Base-by-base conservation (phyloP, 1,140 invertebrate species). In the Bombyx mori region DNA sequence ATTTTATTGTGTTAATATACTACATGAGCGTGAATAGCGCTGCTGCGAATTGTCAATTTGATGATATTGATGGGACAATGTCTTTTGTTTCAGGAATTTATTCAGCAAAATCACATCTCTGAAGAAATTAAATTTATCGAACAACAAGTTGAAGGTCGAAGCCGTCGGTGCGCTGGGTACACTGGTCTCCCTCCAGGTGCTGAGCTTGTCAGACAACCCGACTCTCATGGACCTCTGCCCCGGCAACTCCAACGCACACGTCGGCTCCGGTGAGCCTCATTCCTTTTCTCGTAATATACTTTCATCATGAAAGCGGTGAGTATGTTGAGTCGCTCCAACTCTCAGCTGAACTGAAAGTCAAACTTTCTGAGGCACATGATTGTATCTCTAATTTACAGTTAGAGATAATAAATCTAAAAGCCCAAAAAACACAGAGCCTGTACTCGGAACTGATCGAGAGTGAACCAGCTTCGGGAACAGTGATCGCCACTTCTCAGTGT, bases 201-300 rank as follows among this genome's bases (percentile, higher is more conserved):
- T 71, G 8, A 26, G 42, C 12, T 61, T 69, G 7, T 42, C 45
- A 8, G 26, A 56, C 45, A 71, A 69, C 45, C 60, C 60, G 42
- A 7, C 9, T 22, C 66, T 71, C 42, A 57, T 58, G 7, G 64
- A 67, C 54, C 58, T 69, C 5, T 68, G 66, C 49, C n/a, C 22
- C 9, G 44, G 42, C 44, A 22, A 53, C 48, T 26, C 26, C 8
- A 26, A 26, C 8, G 52, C 60, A 18, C 9, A 8, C 44, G 9
- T 48, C 63, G 56, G 3, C 8, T 8, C 58, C 60, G 51, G 12
- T 22, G 48, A 50, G 3, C 3, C 3, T 3, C 0, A 1, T 6
- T 18, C 48, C 4, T 26, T 2, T n/a, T 50, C 4, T 35, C 26
- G 48, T 8, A 8, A 22, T 26, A 9, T 50, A 3, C 12, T 47